Conservation (phyloP, 2,888 invertebrate genomes). For the Hydrotaea diabolus region DNA sequence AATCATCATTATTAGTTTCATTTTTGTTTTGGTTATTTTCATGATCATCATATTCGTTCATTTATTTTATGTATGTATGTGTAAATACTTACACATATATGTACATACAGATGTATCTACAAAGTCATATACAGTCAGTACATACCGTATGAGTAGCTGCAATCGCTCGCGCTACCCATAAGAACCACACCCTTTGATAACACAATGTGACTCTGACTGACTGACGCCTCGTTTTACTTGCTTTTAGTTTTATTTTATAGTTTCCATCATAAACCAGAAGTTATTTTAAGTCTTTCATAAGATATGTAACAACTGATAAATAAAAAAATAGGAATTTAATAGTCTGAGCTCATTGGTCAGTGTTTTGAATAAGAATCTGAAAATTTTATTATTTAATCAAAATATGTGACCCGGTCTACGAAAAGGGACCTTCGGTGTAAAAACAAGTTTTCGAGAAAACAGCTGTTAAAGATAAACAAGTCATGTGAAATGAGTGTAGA, state of each 20-base stretch:
- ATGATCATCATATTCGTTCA: background rate
- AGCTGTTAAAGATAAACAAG: no score
- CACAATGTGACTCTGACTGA: background rate
- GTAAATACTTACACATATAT: background rate
- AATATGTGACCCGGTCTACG: no score
- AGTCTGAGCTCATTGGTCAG: no score
- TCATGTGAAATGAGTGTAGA: no score
- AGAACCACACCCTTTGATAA: slow-evolving; percentile 45
- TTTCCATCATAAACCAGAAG: background rate
- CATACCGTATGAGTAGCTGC: background rate
- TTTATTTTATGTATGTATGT: background rate
- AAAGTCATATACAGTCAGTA: background rate
- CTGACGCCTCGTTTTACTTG: slow-evolving; percentile 1
- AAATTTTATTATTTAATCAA: no score
- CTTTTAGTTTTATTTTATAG: background rate
- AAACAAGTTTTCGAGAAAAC: no score
- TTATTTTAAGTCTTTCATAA: background rate
- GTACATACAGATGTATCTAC: background rate
- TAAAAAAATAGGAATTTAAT: no score
- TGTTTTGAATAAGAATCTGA: no score
- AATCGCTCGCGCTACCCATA: slow-evolving; percentile 1
- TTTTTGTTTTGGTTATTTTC: background rate
- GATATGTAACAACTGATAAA: no score
- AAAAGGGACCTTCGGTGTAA: no score
- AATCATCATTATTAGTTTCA: slow-evolving; percentile 10